Base-by-base conservation (phyloP, 1,140 invertebrate species). In the Aphaenogaster ashmeadi region DNA sequence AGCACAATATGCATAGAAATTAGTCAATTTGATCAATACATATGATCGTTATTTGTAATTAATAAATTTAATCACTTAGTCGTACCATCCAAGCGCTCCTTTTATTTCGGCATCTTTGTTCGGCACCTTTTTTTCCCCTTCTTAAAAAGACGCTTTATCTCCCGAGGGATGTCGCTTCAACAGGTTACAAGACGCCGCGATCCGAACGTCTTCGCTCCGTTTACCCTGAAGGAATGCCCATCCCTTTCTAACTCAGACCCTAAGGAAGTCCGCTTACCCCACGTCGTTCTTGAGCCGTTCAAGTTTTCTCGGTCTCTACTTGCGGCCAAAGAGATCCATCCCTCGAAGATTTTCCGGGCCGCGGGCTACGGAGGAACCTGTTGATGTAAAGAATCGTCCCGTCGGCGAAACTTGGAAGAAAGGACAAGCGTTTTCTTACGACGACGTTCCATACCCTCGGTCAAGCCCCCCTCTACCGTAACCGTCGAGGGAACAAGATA, bases 301-400 rank as follows among this genome's bases (percentile, higher is more conserved):
- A 83, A 92, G 92, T 94, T 95, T 94, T 94, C 94, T 93, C 92
- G 90, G 87, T 88, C 90, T 92, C 89, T 47, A 21, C 33, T 93
- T 85, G 87, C 92, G 92, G 58, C 41, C 67, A 71, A 75, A 83
- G 77, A 88, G 18, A 62, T 80, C 92, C 92, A 92, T 93, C 90
- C 91, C 90, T 89, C 90, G 77, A 94, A 94, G 94, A 95, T 95
- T 95, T 95, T 94, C 94, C 93, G 91, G 92, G 85, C 94, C 79
- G 78, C 36, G 72, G 87, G 91, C 84, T 78, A 71, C 85, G 58
- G 27, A 90, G 91, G 72, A 89, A 94, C 92, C 92, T 92, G 91
- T 93, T 92, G 92, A 92, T 92, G 79, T 64, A 88, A 92, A 91
- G 90, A 87, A 86, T 78, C 54, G 64, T 58, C 44, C 60, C 21